A percentile compares a stretch with the other conserved stretches of the same genome.
Conservation (phyloP, 2,113 vertebrate species). For the Aspidoscelis tigris region DNA sequence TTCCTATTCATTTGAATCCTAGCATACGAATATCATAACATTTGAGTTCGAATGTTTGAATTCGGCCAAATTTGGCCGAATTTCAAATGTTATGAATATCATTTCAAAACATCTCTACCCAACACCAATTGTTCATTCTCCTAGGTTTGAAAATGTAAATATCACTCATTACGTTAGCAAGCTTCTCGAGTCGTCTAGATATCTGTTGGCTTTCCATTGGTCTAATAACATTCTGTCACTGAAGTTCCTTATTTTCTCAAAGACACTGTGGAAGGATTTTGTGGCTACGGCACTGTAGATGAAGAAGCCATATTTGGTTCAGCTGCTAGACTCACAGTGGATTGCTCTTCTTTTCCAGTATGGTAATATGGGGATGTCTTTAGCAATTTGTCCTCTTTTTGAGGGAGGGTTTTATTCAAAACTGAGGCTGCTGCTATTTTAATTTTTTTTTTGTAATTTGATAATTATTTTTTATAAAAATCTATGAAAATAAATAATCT, state of each 20-base stretch:
- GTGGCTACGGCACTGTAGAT: neutral
- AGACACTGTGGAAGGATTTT: neutral
- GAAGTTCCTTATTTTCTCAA: neutral
- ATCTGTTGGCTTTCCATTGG: neutral
- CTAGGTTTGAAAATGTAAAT: neutral
- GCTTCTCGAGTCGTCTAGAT: neutral
- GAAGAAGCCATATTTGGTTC: neutral
- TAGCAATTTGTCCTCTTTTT: slow-evolving; percentile 57
- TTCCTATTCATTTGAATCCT: no score
- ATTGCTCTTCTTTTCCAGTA: slow-evolving; percentile 41
- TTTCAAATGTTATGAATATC: no score
- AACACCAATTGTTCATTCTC: no score
- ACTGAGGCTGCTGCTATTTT: slow-evolving; percentile 73
- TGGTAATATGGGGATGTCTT: slow-evolving; percentile 50
- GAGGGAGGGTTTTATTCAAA: slow-evolving; percentile 66
- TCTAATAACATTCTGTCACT: neutral
- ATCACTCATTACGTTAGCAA: neutral
- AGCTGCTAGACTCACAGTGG: slow-evolving; percentile 9
- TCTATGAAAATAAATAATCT: slow-evolving; percentile 75
- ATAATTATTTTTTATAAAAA: slow-evolving; percentile 79
- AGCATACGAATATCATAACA: no score
- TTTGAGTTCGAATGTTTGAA: no score
- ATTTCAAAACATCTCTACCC: no score
- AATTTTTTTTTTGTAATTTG: slow-evolving; percentile 72
- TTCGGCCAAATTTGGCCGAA: no score